Evolutionary conservation across 2,797 vertebrate genomes (phyloP).

Genomic region (Danio albolineatus): DNA sequence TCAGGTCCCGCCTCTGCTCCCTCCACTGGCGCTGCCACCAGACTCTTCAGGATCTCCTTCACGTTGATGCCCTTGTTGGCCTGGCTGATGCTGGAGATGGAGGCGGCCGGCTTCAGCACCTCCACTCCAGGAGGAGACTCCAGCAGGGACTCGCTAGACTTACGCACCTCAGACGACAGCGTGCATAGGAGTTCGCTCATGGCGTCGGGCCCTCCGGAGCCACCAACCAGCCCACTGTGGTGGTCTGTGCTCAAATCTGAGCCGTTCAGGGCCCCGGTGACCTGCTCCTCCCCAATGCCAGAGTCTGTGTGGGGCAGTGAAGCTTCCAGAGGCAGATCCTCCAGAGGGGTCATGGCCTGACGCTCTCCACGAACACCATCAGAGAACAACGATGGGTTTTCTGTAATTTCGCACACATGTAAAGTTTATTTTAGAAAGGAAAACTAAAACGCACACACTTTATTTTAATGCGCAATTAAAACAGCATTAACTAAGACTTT

Average conservation of each 20-base stretch:
- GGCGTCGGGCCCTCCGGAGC: constrained; percentile 82
- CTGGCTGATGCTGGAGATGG: constrained; percentile 97
- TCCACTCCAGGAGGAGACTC: constrained; percentile 82
- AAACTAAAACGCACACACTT: no score
- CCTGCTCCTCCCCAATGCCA: constrained; percentile 95
- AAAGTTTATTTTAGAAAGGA: no score
- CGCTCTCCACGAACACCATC: constrained; percentile 83
- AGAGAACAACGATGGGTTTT: constrained; percentile 89
- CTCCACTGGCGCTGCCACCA: constrained; percentile 94
- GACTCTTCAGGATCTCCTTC: constrained; percentile 97
- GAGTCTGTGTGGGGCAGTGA: constrained; percentile 97
- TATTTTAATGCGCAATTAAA: no score
- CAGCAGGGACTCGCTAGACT: constrained; percentile 93
- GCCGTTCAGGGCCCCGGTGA: constrained; percentile 89
- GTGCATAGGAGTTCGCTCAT: constrained; percentile 95
- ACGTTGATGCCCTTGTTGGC: constrained; percentile 97
- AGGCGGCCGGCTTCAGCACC: constrained; percentile 85
- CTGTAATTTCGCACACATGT: constrained; percentile 67
- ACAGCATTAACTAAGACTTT: no score
- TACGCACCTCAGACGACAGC: constrained; percentile 91
- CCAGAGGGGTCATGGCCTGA: constrained; percentile 84
- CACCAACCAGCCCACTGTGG: constrained; percentile 71
- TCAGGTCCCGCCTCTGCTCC: constrained; percentile 91
- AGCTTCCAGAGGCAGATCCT: constrained; percentile 89
- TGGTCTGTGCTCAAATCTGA: constrained; percentile 83